A percentile compares a stretch with the other conserved stretches of the same genome.
Evolutionary conservation across 2,888 invertebrate species (phyloP).

Genomic region (Eilema depressum): DNA sequence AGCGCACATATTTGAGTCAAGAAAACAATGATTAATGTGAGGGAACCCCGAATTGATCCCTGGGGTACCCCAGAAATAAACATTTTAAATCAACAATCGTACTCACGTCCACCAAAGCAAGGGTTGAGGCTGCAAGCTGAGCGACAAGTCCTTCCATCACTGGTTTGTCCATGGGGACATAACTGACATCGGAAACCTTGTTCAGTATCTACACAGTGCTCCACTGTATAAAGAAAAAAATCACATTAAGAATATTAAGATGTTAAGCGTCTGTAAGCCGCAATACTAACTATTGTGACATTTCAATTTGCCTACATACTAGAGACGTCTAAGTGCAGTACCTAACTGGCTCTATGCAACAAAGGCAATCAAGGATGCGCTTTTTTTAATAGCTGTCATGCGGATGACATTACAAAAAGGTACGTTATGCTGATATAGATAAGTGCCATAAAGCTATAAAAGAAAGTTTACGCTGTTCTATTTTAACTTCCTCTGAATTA

Average conservation of each 20-base stretch:
- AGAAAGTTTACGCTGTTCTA: no score
- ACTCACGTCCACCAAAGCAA: constrained; percentile 82
- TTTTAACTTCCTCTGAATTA: no score
- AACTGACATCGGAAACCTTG: constrained; percentile 92
- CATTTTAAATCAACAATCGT: not conserved
- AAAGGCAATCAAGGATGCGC: no score
- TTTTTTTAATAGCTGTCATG: no score
- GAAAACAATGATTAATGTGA: no score
- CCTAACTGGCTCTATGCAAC: no score
- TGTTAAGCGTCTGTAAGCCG: not conserved
- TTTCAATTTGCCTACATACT: no score
- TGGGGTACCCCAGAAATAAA: not conserved
- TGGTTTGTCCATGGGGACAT: constrained; percentile 91
- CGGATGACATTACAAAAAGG: no score
- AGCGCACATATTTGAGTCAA: no score
- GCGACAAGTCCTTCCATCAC: constrained; percentile 92
- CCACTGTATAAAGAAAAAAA: constrained; percentile 56
- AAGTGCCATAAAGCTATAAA: no score
- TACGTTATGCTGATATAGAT: no score
- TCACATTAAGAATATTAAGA: not conserved
- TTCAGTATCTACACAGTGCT: constrained; percentile 89
- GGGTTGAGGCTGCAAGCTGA: constrained; percentile 90
- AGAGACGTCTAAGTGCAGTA: no score
- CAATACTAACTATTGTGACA: not conserved
- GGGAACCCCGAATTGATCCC: not conserved